A percentile compares a stretch with the other conserved stretches of the same genome.
phyloP scores from a whole-genome alignment of 2,113 vertebrate species.

The Trochalopteron elliotii region DNA sequence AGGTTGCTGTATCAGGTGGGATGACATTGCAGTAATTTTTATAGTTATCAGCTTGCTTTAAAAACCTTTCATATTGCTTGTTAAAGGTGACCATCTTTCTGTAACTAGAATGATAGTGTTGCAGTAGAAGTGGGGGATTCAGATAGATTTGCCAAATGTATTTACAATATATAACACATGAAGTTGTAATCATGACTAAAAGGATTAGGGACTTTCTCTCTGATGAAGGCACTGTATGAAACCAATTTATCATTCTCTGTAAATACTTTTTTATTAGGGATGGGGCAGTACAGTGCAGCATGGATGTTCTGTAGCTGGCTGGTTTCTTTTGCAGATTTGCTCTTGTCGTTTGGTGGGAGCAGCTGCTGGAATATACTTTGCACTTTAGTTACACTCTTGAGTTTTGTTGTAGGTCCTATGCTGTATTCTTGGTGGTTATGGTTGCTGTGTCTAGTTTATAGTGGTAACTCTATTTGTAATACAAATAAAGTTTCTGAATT shows the following conservation, averaged over 20 bases:
- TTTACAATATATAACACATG: background rate
- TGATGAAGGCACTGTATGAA: background rate
- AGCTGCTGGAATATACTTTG: background rate
- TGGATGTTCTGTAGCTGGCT: background rate
- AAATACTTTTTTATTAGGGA: background rate
- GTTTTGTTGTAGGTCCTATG: background rate
- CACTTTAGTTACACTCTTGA: background rate
- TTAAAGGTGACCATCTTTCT: background rate
- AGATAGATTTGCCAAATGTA: background rate
- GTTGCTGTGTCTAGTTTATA: background rate
- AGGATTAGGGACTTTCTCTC: background rate
- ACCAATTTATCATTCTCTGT: background rate
- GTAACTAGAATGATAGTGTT: background rate
- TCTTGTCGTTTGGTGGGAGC: background rate
- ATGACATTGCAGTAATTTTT: background rate
- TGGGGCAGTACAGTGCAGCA: background rate
- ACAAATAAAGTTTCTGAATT: background rate
- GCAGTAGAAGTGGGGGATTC: background rate
- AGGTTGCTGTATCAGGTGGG: background rate
- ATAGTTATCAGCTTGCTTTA: background rate
- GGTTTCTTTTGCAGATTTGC: background rate
- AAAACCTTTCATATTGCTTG: background rate
- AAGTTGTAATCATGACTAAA: background rate
- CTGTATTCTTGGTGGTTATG: background rate
- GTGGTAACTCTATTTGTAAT: background rate